phyloP scores from a whole-genome alignment of 2,113 vertebrate genomes.

The Hyperoodon ampullatus region DNA sequence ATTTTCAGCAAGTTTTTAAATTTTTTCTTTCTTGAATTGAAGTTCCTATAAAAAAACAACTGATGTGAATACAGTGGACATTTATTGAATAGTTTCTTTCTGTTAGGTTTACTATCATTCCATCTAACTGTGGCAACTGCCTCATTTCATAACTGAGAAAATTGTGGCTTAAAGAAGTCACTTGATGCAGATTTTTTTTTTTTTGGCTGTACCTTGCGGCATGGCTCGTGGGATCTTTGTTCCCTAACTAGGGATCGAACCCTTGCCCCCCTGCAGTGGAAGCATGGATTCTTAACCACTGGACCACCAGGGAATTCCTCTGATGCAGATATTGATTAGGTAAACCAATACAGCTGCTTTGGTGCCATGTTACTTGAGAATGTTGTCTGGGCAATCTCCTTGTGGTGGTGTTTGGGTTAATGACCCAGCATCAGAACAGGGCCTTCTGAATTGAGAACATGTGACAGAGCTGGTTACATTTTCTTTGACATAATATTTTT shows the following conservation, averaged over 20 bases:
- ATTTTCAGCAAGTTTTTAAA: not conserved
- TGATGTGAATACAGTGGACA: not conserved
- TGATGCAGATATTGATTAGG: not conserved
- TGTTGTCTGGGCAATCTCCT: not conserved
- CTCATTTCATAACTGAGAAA: not conserved
- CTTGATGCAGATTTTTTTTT: not conserved
- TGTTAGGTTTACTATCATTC: not conserved
- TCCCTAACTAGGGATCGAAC: not conserved
- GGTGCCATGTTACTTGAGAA: not conserved
- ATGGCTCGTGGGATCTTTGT: not conserved
- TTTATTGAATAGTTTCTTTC: not conserved
- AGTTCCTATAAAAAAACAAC: not conserved
- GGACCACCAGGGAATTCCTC: not conserved
- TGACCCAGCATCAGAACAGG: not conserved
- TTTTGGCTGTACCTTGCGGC: not conserved
- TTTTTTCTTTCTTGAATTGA: not conserved
- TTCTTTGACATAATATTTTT: not conserved
- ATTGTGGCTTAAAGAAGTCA: not conserved
- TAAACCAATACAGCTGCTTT: accelerated
- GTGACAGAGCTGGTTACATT: not conserved
- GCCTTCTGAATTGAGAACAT: not conserved
- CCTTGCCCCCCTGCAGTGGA: not conserved
- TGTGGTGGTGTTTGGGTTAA: not conserved
- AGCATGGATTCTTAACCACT: not conserved
- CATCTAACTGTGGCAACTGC: not conserved